phyloP scores from a whole-genome alignment of 2,797 vertebrate genomes.

The Xenopus petersii region DNA sequence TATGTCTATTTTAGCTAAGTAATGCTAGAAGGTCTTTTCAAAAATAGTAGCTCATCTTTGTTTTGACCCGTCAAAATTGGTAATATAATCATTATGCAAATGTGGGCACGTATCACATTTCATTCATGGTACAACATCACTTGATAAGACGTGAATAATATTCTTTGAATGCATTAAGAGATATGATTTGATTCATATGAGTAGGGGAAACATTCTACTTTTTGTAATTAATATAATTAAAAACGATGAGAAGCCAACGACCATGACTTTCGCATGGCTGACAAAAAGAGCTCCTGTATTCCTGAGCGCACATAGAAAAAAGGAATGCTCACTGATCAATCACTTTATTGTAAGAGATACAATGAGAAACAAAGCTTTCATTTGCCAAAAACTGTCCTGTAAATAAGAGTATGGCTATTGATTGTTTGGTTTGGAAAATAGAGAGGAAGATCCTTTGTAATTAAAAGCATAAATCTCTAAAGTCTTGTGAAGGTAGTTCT shows the following conservation, averaged over 20 bases:
- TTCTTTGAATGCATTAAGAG: background rate
- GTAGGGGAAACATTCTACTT: background rate
- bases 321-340: conserved; percentile 50
- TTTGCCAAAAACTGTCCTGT: conserved; percentile 61
- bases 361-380: conserved; percentile 53
- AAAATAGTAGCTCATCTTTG: too few species aligned
- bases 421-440: conserved; percentile 63
- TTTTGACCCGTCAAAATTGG: too few species aligned
- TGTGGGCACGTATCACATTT: background rate
- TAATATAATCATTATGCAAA: background rate
- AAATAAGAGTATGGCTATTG: conserved; percentile 68
- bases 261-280: background rate
- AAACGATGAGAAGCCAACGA: background rate
- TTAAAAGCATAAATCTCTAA: conserved; percentile 75
- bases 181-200: background rate
- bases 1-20: background rate
- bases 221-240: conserved; percentile 24
- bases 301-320: background rate
- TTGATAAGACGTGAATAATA: conserved; percentile 1
- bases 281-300: conserved; percentile 6
- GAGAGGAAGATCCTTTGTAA: conserved; percentile 66
- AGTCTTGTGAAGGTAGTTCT: conserved; percentile 66
- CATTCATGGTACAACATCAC: background rate
- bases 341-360: conserved; percentile 58
- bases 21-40: too few species aligned